These are phyloP conservation scores for Metopolophium dirhodum DNA, from an alignment of 1,140 invertebrate genomes.

Conservation along the genomic window DNA sequence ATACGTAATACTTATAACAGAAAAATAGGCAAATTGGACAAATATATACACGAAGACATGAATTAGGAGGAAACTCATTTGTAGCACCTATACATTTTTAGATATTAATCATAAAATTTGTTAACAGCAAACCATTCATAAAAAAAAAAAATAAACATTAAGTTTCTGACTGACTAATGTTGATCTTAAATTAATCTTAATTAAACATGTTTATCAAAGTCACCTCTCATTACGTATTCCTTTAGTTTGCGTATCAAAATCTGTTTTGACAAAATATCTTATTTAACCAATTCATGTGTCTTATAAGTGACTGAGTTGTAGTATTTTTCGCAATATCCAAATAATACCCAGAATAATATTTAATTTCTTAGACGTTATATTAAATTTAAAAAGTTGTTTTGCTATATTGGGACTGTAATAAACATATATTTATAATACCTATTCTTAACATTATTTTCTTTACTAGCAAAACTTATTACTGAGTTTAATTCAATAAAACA, in stretches of 20 bases:
- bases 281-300: not conserved
- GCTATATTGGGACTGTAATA: not conserved
- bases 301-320: not conserved
- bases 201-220: not conserved
- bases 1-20: no score
- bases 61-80: not conserved
- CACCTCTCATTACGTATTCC: not conserved
- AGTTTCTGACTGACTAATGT: not conserved
- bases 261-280: not conserved
- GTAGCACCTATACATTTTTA: not conserved
- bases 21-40: not conserved
- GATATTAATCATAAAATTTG: not conserved
- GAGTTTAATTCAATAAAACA: not conserved
- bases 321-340: no score
- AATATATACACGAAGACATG: not conserved
- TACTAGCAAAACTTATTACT: not conserved
- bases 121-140: not conserved
- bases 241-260: not conserved
- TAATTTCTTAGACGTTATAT: not conserved
- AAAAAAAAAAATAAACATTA: not conserved
- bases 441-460: not conserved
- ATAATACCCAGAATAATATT: not conserved
- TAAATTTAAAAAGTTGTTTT: not conserved
- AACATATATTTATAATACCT: no score
- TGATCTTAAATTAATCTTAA: not conserved